Conservation (phyloP, 2,113 vertebrate species). For the Ivindomyrus marchei region DNA sequence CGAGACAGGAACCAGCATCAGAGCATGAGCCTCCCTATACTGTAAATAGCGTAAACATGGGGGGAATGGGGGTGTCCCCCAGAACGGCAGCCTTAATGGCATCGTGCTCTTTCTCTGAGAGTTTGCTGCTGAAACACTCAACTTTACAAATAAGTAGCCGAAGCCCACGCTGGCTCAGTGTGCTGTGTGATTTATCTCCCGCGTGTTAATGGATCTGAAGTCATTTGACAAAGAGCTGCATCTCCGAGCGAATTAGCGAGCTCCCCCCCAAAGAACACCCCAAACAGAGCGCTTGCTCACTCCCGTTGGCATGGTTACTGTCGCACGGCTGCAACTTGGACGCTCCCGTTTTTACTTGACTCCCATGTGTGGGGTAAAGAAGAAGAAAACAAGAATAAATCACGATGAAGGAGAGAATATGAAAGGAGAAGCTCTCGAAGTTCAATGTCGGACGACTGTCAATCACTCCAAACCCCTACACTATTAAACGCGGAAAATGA, state of each 20-base stretch:
- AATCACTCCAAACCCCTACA: conserved; percentile 14
- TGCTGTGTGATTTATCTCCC: neutral
- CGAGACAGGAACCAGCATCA: neutral
- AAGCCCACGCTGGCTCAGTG: neutral
- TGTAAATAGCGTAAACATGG: neutral
- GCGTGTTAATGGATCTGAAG: neutral
- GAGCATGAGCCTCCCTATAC: neutral
- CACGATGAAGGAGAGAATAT: neutral
- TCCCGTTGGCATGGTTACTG: conserved; percentile 11
- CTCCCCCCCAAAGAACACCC: neutral
- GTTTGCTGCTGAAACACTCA: neutral
- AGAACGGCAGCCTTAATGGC: neutral
- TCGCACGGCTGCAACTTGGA: neutral
- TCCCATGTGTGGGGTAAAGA: neutral
- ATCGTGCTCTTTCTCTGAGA: neutral
- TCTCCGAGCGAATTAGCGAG: neutral
- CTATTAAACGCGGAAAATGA: conserved; percentile 27
- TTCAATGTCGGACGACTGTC: conserved; percentile 15
- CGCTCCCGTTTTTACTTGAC: neutral
- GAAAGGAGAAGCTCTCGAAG: neutral
- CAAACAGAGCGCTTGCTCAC: neutral
- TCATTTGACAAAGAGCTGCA: neutral
- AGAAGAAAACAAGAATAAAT: conserved; percentile 1
- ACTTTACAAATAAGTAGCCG: neutral
- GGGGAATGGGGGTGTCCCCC: neutral